Conservation (phyloP, 2,113 vertebrate species). For the Psettodes erumei region DNA sequence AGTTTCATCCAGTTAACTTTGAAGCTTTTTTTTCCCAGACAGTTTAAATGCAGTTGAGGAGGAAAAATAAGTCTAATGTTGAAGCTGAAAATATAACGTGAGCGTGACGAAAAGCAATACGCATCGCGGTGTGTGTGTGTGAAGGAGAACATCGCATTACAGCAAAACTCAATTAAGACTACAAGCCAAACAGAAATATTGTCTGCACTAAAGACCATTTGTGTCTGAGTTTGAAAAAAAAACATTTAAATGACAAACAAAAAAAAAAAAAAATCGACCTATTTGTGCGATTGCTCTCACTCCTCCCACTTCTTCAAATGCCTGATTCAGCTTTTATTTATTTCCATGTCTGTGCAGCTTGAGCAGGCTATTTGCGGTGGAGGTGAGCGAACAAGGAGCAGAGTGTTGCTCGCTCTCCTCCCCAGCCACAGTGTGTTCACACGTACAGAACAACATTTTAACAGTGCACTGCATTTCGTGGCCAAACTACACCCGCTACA, state of each 20-base stretch:
- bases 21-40: slow-evolving; percentile 21
- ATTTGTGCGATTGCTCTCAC: neutral
- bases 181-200: neutral
- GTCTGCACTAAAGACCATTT: neutral
- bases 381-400: neutral
- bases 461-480: neutral
- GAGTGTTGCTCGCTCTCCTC: neutral
- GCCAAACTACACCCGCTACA: neutral
- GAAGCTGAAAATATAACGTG: neutral
- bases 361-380: neutral
- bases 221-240: neutral
- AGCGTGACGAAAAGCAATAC: neutral
- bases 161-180: neutral
- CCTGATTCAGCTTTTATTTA: neutral
- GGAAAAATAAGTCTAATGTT: neutral
- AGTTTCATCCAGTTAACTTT: slow-evolving; percentile 45
- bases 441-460: slow-evolving; percentile 13
- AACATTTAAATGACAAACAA: too few relatives aligned
- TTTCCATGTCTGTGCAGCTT: neutral
- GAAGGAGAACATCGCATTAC: neutral
- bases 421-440: neutral
- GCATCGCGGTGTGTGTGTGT: neutral
- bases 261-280: too few relatives aligned
- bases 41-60: slow-evolving; percentile 26
- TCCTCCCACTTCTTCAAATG: neutral